These are phyloP conservation scores for Oncorhynchus keta DNA, from an alignment of 2,113 vertebrate species.

Conservation along the genomic window DNA sequence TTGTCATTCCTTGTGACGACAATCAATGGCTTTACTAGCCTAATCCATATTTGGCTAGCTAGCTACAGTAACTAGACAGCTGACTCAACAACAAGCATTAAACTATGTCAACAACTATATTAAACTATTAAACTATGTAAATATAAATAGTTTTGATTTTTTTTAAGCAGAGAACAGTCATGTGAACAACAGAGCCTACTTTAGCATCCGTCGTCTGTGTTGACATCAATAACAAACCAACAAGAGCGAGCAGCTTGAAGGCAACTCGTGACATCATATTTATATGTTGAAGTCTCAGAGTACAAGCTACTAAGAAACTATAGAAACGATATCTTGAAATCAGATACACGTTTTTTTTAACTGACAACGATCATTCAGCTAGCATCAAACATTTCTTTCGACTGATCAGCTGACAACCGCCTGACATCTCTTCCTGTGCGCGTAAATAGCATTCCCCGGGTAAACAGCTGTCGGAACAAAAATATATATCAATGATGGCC, in stretches of 20 bases:
- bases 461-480: not conserved
- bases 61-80: not conserved
- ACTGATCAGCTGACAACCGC: not conserved
- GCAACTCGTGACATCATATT: constrained; percentile 23
- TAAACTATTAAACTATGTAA: not conserved
- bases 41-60: not conserved
- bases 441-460: not conserved
- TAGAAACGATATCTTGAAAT: too few relatives aligned
- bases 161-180: too few relatives aligned
- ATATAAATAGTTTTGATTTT: not conserved
- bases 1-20: too few relatives aligned
- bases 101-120: not conserved
- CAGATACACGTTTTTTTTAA: not conserved
- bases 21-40: too few relatives aligned
- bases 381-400: not conserved
- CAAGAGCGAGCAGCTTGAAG: constrained; percentile 17
- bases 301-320: not conserved
- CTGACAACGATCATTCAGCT: not conserved
- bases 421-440: not conserved
- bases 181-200: constrained; percentile 57
- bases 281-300: not conserved
- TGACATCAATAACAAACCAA: constrained; percentile 57
- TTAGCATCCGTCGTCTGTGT: constrained; percentile 62
- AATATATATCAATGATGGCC: too few relatives aligned
- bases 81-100: not conserved